These are phyloP conservation scores for Stichodactyla mertensii DNA, from an alignment of 64 coral and sea anemone genomes.

Conservation along the genomic window DNA sequence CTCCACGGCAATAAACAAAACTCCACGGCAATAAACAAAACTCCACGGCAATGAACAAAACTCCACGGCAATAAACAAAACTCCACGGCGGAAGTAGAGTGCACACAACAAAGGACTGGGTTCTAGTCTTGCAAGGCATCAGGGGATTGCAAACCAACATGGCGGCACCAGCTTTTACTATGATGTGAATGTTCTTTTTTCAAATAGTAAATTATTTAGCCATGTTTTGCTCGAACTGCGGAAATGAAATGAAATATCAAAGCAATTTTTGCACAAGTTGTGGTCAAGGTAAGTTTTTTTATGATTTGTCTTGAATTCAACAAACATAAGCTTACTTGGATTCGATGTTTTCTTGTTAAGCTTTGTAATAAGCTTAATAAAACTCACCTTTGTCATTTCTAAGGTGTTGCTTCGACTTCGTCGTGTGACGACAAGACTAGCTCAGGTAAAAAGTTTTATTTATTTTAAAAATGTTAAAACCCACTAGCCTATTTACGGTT, in stretches of 20 bases:
- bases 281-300: neutral
- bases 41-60: neutral
- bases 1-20: neutral
- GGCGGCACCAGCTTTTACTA: neutral
- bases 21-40: neutral
- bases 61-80: neutral
- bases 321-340: no score
- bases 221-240: constrained; percentile 12
- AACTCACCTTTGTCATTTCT: no score
- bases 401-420: no score
- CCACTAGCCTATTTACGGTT: no score
- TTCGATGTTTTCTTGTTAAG: no score
- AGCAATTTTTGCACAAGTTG: constrained; percentile 4
- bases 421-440: no score
- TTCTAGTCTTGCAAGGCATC: neutral
- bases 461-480: no score
- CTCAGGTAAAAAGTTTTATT: no score
- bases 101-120: neutral
- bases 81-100: no score
- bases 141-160: neutral
- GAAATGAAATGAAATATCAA: neutral
- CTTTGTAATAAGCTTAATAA: no score
- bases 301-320: no score
- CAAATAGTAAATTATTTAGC: neutral
- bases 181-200: neutral